Conservation (phyloP, 2,888 invertebrate species). For the Aphrophora alni region DNA sequence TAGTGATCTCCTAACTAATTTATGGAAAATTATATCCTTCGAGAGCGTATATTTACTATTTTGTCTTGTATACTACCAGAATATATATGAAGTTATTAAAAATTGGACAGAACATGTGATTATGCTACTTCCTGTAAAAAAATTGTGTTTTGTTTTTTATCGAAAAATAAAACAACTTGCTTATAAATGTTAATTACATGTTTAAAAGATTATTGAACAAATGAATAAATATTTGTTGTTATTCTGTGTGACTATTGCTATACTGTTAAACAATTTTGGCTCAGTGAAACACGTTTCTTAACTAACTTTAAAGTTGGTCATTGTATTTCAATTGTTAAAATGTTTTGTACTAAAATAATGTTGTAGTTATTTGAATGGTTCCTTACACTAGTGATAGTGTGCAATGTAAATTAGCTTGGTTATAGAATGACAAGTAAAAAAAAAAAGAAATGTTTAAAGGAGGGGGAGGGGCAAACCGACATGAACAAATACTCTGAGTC, state of each 20-base stretch:
- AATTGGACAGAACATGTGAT: no score
- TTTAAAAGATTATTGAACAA: not conserved
- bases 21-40: no score
- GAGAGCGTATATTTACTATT: no score
- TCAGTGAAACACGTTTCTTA: not conserved
- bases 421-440: not conserved
- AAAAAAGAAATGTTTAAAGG: no score
- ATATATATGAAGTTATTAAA: no score
- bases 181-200: not conserved
- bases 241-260: not conserved
- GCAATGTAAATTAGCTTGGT: not conserved
- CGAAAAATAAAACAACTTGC: not conserved
- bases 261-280: not conserved
- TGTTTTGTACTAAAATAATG: not conserved
- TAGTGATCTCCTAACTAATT: no score
- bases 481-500: not conserved
- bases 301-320: not conserved
- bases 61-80: no score
- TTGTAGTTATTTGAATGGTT: not conserved
- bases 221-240: not conserved
- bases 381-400: not conserved
- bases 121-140: no score
- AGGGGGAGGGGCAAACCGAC: no score
- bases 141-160: not conserved
- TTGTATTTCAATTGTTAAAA: not conserved